A percentile compares a stretch with the other conserved stretches of the same genome.
phyloP scores from a whole-genome alignment of 1,140 invertebrate species.

The Doryteuthis pealeii region DNA sequence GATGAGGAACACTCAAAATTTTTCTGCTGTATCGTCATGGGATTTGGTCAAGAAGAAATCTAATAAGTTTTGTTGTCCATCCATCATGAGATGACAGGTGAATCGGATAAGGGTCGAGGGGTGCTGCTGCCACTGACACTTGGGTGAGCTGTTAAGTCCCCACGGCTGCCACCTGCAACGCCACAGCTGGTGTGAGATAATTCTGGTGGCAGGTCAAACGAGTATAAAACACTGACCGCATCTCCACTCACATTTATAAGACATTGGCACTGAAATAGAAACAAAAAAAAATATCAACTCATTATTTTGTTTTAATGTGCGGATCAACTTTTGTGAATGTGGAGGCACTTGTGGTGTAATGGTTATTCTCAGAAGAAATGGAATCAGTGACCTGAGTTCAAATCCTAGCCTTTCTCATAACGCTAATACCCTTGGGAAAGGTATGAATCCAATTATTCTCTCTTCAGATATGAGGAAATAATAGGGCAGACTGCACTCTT shows the following conservation, averaged over 20 bases:
- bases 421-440: no score
- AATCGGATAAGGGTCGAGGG: background rate
- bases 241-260: conserved; percentile 93
- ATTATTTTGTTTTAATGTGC: background rate
- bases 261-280: conserved; percentile 69
- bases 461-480: no score
- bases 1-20: no score
- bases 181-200: conserved; percentile 11
- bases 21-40: no score
- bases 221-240: conserved; percentile 67
- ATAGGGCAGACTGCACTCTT: no score
- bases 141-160: background rate
- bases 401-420: no score
- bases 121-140: background rate
- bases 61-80: background rate
- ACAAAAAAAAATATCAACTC: background rate
- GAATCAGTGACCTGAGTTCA: no score
- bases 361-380: no score
- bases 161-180: background rate
- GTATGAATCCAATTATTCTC: no score
- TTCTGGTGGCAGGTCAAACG: background rate
- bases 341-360: no score
- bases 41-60: no score
- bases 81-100: background rate
- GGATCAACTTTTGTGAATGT: no score